Percentiles rank a stretch among this genome's conserved stretches.
Evolutionary conservation across 2,797 vertebrate species (phyloP).

Genomic region (Microctenopoma lineatum): DNA sequence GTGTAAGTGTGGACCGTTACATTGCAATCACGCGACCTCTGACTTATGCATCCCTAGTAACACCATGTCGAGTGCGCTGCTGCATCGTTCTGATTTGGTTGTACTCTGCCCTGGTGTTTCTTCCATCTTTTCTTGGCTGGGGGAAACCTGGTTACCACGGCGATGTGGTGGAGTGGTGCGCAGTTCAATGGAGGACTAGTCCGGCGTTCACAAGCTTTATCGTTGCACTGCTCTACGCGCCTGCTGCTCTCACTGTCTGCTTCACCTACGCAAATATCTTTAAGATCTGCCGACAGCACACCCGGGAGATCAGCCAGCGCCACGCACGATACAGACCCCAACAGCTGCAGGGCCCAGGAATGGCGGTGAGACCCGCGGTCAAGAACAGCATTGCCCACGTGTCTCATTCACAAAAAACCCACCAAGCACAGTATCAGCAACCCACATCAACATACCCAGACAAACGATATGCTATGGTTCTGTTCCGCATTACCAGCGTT

Average conservation of each 20-base stretch:
- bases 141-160: conserved; percentile 99
- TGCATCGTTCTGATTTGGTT: conserved; percentile 94
- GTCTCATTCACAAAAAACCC: conserved; percentile 77
- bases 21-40: conserved; percentile 95
- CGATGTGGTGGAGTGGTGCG: conserved; percentile 95
- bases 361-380: conserved; percentile 33
- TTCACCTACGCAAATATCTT: conserved; percentile 99
- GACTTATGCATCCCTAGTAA: conserved; percentile 92
- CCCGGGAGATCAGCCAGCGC: conserved; percentile 94
- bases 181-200: conserved; percentile 89
- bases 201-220: conserved; percentile 95
- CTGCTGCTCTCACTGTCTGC: conserved; percentile 93
- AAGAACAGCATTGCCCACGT: conserved; percentile 53
- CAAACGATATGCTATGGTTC: conserved; percentile 95
- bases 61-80: conserved; percentile 92
- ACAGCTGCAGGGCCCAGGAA: conserved; percentile 75
- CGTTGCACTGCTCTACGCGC: conserved; percentile 92
- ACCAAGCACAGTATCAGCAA: conserved; percentile 80
- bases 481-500: conserved; percentile 97
- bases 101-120: conserved; percentile 93
- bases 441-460: conserved; percentile 86
- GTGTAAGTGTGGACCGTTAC: conserved; percentile 97
- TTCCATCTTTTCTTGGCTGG: conserved; percentile 94
- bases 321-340: conserved; percentile 92
- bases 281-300: conserved; percentile 98